Percentiles rank a stretch among this genome's conserved stretches.
Evolutionary conservation across 2,888 invertebrate genomes (phyloP).

Genomic region (Caenorhabditis sp.): DNA sequence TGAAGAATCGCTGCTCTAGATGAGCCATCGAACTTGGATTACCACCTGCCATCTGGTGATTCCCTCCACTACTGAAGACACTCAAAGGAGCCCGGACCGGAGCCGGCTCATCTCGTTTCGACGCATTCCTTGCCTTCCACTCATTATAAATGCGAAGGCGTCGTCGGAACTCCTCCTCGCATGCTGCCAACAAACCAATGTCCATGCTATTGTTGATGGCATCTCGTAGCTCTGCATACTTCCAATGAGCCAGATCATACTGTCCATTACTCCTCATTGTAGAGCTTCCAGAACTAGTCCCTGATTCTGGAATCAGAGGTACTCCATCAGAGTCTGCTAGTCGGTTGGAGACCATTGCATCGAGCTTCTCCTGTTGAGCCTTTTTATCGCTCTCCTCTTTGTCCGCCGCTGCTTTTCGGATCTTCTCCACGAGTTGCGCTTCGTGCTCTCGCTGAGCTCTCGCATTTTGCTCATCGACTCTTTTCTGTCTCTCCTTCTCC

Average conservation of each 20-base stretch:
- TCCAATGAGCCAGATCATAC: constrained; percentile 96
- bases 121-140: constrained; percentile 88
- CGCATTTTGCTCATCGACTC: constrained; percentile 91
- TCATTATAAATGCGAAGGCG: constrained; percentile 98
- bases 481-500: constrained; percentile 88
- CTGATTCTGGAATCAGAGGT: constrained; percentile 17
- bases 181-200: constrained; percentile 96
- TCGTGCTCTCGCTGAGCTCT: constrained; percentile 91
- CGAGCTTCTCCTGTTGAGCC: constrained; percentile 92
- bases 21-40: background rate
- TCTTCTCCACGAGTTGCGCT: constrained; percentile 87
- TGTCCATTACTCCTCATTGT: constrained; percentile 85
- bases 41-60: background rate
- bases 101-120: constrained; percentile 49
- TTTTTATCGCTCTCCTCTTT: constrained; percentile 44
- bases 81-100: constrained; percentile 47
- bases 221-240: constrained; percentile 96
- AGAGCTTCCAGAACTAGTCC: background rate
- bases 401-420: constrained; percentile 84
- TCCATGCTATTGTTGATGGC: constrained; percentile 98
- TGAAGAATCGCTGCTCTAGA: constrained; percentile 71
- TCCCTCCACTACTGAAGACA: constrained; percentile 45
- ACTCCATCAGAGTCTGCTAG: constrained; percentile 86
- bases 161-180: constrained; percentile 97
- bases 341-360: constrained; percentile 94